Percentiles rank a stretch among this genome's conserved stretches.
These are phyloP conservation scores for Acridotheres tristis DNA, from an alignment of 2,797 vertebrate genomes.

Conservation along the genomic window DNA sequence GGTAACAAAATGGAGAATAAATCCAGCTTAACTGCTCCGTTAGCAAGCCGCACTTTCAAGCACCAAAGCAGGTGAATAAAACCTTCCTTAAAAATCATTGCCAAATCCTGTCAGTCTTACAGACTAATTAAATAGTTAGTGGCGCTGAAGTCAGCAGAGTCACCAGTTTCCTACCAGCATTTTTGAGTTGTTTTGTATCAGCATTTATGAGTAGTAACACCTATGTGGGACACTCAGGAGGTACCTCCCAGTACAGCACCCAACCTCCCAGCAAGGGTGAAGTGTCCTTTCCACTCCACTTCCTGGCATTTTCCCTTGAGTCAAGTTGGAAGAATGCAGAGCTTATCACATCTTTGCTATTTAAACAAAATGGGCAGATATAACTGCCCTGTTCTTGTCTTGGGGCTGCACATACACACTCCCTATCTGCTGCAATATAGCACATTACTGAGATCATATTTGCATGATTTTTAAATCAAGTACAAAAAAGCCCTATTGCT, in stretches of 20 bases:
- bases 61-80: not conserved
- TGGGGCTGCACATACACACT: not conserved
- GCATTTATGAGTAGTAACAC: not conserved
- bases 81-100: not conserved
- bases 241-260: not conserved
- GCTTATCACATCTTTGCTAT: not conserved
- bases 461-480: not conserved
- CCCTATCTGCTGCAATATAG: not conserved
- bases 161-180: not conserved
- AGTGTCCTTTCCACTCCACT: not conserved
- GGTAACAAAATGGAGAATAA: not conserved
- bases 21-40: not conserved
- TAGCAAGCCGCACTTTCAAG: not conserved
- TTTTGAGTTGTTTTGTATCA: not conserved
- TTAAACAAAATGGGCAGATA: not conserved
- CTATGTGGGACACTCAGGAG: not conserved
- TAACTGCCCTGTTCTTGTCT: not conserved
- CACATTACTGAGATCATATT: not conserved
- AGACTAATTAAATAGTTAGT: not conserved
- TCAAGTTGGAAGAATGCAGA: not conserved
- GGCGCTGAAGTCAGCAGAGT: not conserved
- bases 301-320: not conserved
- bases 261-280: not conserved
- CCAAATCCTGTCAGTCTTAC: not conserved
- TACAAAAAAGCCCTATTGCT: not conserved